Conservation (phyloP, 1,140 invertebrate genomes). For the Apis laboriosa region DNA sequence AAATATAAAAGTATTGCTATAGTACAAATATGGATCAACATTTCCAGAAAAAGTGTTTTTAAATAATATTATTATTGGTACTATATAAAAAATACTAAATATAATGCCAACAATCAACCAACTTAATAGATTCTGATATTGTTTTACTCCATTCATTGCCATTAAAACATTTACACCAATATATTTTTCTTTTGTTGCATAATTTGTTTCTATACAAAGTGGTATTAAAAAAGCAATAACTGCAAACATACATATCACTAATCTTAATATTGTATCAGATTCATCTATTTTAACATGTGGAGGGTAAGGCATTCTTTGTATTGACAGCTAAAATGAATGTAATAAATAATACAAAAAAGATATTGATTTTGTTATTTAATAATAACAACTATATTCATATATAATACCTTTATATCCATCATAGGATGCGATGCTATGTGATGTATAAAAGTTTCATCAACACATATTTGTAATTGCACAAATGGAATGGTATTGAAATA, state of each 20-base stretch:
- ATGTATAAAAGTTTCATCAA: slow-evolving; percentile 72
- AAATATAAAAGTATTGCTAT: slow-evolving; percentile 76
- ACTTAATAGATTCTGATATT: slow-evolving; percentile 74
- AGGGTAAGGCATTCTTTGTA: slow-evolving; percentile 78
- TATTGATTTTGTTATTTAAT: slow-evolving; percentile 1
- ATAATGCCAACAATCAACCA: slow-evolving; percentile 74
- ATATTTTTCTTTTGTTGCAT: slow-evolving; percentile 75
- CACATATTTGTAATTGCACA: slow-evolving; percentile 73
- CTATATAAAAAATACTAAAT: slow-evolving; percentile 71
- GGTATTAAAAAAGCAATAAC: slow-evolving; percentile 73
- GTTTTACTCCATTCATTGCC: slow-evolving; percentile 77
- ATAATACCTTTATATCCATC: slow-evolving; percentile 55
- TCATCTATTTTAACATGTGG: slow-evolving; percentile 71
- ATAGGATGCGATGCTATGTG: slow-evolving; percentile 38
- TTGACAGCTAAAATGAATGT: slow-evolving; percentile 66
- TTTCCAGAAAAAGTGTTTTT: slow-evolving; percentile 70
- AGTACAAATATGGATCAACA: slow-evolving; percentile 73
- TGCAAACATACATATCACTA: slow-evolving; percentile 67
- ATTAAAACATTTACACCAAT: slow-evolving; percentile 78
- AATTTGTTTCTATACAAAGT: slow-evolving; percentile 74
- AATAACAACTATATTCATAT: not conserved
- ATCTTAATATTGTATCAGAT: slow-evolving; percentile 60
- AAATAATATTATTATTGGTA: slow-evolving; percentile 72
- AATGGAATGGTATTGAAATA: slow-evolving; percentile 58
- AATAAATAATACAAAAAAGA: slow-evolving; percentile 9